A percentile compares a stretch with the other conserved stretches of the same genome.
These are phyloP conservation scores for Epiblema foenella DNA, from an alignment of 2,888 invertebrate genomes.

Conservation along the genomic window DNA sequence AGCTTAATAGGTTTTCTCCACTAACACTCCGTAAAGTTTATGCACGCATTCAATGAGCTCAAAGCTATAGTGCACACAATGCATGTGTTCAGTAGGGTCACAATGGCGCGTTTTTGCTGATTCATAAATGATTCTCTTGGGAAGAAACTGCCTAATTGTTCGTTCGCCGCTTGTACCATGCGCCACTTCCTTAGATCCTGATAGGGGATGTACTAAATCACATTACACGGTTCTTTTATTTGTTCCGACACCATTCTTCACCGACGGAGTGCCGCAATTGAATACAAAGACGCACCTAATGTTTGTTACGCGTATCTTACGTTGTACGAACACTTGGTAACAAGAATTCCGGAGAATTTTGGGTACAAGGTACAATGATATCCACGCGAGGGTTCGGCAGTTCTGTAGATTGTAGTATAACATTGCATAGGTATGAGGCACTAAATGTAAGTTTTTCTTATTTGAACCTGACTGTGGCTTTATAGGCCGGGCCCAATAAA, in stretches of 20 bases:
- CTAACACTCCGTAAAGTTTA: too few relatives aligned
- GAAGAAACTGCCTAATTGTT: neutral
- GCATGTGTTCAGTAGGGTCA: too few relatives aligned
- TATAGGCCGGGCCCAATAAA: too few relatives aligned
- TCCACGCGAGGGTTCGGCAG: neutral
- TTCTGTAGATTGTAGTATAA: neutral
- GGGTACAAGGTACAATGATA: slow-evolving; percentile 9
- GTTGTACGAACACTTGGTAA: slow-evolving; percentile 16
- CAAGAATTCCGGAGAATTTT: neutral
- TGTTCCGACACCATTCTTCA: slow-evolving; percentile 49
- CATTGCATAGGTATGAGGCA: too few relatives aligned
- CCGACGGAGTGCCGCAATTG: slow-evolving; percentile 47
- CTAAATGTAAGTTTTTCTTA: too few relatives aligned
- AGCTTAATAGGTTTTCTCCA: too few relatives aligned
- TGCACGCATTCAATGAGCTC: too few relatives aligned
- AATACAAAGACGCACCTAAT: slow-evolving; percentile 48
- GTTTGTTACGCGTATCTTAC: slow-evolving; percentile 35
- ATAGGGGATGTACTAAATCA: slow-evolving; percentile 51
- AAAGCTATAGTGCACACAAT: too few relatives aligned
- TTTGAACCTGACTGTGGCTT: too few relatives aligned
- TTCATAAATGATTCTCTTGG: too few relatives aligned
- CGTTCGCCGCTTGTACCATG: neutral
- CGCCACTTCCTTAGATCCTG: slow-evolving; percentile 39
- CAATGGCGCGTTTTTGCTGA: too few relatives aligned
- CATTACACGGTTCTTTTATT: slow-evolving; percentile 50